Conservation (phyloP, 1,140 invertebrate species). For the Bradysia coprophila region DNA sequence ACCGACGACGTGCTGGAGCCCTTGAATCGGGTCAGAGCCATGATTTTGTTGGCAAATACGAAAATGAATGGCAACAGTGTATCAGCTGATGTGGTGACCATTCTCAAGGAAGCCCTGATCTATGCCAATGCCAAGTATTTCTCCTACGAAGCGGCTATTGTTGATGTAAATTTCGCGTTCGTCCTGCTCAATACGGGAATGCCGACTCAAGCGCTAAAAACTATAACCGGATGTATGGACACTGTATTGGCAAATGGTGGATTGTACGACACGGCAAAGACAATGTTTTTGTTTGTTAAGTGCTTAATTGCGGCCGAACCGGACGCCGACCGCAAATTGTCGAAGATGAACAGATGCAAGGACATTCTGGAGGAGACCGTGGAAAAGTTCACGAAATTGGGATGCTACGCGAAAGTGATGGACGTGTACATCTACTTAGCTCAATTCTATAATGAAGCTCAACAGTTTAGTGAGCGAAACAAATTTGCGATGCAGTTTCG, state of each 20-base stretch:
- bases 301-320: constrained; percentile 40
- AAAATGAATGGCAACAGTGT: constrained; percentile 25
- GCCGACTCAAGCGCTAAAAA: constrained; percentile 46
- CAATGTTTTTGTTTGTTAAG: constrained; percentile 32
- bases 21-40: constrained; percentile 39
- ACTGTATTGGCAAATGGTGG: constrained; percentile 60
- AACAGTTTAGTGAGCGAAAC: constrained; percentile 42
- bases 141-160: constrained; percentile 48
- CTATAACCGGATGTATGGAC: constrained; percentile 48
- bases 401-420: constrained; percentile 50
- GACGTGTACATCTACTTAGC: constrained; percentile 40
- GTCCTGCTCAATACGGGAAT: constrained; percentile 50
- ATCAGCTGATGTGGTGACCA: constrained; percentile 31
- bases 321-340: constrained; percentile 25
- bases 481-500: constrained; percentile 52
- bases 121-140: constrained; percentile 51
- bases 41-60: constrained; percentile 49
- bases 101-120: constrained; percentile 49
- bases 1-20: constrained; percentile 31
- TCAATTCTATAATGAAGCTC: constrained; percentile 44
- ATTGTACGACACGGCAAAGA: constrained; percentile 54
- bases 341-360: constrained; percentile 39
- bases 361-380: constrained; percentile 44
- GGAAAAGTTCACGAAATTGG: constrained; percentile 46
- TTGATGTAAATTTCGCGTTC: constrained; percentile 63